Evolutionary conservation across 1,140 invertebrate species (phyloP).

Genomic region (Drosophila micromelanica): DNA sequence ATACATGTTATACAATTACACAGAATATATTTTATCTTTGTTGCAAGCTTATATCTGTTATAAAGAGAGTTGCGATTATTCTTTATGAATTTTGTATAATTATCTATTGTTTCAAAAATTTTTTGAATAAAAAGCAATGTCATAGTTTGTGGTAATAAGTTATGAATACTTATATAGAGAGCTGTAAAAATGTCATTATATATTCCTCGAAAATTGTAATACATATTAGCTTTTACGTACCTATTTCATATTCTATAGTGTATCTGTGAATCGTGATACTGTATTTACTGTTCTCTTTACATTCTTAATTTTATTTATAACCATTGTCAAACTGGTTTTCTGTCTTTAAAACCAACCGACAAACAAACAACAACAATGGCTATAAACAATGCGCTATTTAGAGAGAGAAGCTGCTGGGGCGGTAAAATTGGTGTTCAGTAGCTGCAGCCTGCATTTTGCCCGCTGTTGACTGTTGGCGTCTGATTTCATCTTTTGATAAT

Average conservation of each 20-base stretch:
- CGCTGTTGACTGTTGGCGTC: conserved; percentile 31
- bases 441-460: conserved; percentile 20
- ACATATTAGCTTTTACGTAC: background rate
- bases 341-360: conserved; percentile 30
- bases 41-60: too few relatives aligned
- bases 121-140: too few relatives aligned
- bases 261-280: conserved; percentile 26
- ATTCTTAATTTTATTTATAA: conserved; percentile 72
- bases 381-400: conserved; percentile 29
- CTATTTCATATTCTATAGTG: background rate
- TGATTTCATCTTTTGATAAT: conserved; percentile 77
- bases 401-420: conserved; percentile 8
- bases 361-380: conserved; percentile 27
- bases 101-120: too few relatives aligned
- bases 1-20: too few relatives aligned
- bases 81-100: too few relatives aligned
- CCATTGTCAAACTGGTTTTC: conserved; percentile 56
- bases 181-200: too few relatives aligned
- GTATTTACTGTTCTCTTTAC: conserved; percentile 17
- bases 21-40: too few relatives aligned
- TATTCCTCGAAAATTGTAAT: too few relatives aligned
- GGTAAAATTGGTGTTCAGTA: conserved; percentile 21
- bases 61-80: too few relatives aligned
- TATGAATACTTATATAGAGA: too few relatives aligned
- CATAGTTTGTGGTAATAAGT: too few relatives aligned